Conservation (phyloP, 2,888 invertebrate genomes). For the Deladenus siricidicola region DNA sequence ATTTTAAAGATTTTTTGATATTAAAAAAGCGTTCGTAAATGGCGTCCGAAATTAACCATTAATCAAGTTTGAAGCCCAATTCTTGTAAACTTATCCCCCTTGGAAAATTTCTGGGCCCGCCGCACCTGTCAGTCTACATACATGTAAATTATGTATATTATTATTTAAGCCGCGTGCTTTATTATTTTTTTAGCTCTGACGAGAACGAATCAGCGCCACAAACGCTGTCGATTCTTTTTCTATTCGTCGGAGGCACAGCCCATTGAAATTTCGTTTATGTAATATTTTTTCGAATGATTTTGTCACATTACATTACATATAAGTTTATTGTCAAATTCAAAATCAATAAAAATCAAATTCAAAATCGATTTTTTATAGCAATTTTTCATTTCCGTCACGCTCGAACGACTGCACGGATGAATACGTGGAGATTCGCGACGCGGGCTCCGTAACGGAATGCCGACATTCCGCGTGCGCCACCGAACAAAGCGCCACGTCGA, state of each 20-base stretch:
- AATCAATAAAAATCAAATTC: too few relatives aligned
- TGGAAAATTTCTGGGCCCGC: too few relatives aligned
- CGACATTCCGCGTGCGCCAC: constrained; percentile 36
- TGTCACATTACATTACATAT: too few relatives aligned
- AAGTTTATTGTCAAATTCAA: too few relatives aligned
- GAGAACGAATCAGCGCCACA: constrained; percentile 26
- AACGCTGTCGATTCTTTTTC: constrained; percentile 43
- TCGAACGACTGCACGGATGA: constrained; percentile 29
- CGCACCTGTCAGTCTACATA: too few relatives aligned
- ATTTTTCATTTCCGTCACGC: constrained; percentile 32
- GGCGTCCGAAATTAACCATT: too few relatives aligned
- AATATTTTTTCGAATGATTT: neutral
- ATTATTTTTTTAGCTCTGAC: constrained; percentile 20
- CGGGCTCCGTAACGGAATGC: constrained; percentile 32
- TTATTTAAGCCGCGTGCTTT: too few relatives aligned
- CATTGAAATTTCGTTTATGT: constrained; percentile 37
- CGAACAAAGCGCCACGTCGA: constrained; percentile 7
- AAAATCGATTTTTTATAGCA: constrained; percentile 10
- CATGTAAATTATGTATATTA: too few relatives aligned
- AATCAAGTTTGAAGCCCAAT: too few relatives aligned
- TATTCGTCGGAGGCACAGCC: constrained; percentile 29
- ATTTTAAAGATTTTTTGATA: too few relatives aligned
- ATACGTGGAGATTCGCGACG: constrained; percentile 37
- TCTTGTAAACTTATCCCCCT: too few relatives aligned
- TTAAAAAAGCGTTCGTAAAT: too few relatives aligned